Evolutionary conservation across 2,888 invertebrate species (phyloP).

Genomic region (Heterodera filipjevi): DNA sequence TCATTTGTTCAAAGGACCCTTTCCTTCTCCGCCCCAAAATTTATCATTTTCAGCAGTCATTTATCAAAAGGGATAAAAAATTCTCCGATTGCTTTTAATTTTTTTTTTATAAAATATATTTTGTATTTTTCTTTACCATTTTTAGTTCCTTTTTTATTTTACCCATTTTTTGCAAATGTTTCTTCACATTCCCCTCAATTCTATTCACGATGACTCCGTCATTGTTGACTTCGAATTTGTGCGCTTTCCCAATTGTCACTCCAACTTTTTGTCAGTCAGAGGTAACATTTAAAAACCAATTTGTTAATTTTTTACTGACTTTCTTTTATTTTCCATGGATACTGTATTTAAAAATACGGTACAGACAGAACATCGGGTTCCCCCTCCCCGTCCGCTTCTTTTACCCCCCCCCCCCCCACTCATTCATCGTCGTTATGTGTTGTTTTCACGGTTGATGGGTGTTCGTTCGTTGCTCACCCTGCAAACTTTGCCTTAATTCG

Average conservation of each 20-base stretch:
- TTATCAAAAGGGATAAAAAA: too few species aligned
- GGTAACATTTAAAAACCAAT: not conserved
- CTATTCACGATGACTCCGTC: not conserved
- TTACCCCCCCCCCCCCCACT: not conserved
- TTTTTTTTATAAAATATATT: not conserved
- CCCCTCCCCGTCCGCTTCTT: too few species aligned
- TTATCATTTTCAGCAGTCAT: not conserved
- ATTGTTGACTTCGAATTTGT: conserved; percentile 9
- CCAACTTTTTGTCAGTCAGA: conserved; percentile 12
- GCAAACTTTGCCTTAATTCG: not conserved
- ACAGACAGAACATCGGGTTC: too few species aligned
- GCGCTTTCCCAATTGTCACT: not conserved
- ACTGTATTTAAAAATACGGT: too few species aligned
- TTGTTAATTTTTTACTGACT: not conserved
- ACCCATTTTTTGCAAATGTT: not conserved
- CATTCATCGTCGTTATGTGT: not conserved
- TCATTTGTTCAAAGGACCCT: not conserved
- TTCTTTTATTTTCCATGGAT: not conserved
- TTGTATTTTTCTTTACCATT: not conserved
- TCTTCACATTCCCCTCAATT: not conserved
- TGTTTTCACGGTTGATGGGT: not conserved
- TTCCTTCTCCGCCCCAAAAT: too few species aligned
- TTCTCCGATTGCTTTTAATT: not conserved
- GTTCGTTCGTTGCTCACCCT: not conserved
- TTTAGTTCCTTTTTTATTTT: not conserved